A percentile compares a stretch with the other conserved stretches of the same genome.
Conservation (phyloP, 2,113 vertebrate genomes). For the Anhinga rufa region DNA sequence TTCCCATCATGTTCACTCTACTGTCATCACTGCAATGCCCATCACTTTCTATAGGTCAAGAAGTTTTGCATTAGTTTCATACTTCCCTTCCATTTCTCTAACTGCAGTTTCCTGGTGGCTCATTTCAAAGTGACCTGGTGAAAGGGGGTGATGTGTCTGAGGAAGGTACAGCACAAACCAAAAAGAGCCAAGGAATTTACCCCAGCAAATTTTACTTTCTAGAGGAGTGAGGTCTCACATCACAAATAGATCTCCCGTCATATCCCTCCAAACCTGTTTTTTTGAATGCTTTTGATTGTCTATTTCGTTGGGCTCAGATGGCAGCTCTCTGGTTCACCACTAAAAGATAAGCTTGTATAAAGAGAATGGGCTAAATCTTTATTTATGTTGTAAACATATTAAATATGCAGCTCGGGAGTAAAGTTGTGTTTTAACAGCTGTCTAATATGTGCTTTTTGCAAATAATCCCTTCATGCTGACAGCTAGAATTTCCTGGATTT, state of each 20-base stretch:
- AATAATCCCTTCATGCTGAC: background rate
- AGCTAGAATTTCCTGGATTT: background rate
- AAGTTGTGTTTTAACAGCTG: background rate
- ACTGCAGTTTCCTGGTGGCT: background rate
- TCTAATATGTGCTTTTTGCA: background rate
- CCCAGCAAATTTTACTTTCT: background rate
- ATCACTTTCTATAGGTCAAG: background rate
- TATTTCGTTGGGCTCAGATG: background rate
- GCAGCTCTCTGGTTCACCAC: background rate
- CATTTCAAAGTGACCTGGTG: background rate
- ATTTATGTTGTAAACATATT: background rate
- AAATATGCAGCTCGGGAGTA: background rate
- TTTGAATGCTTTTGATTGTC: background rate
- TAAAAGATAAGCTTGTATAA: background rate
- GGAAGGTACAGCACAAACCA: background rate
- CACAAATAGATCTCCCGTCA: background rate
- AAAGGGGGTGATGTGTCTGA: background rate
- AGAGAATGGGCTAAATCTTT: background rate
- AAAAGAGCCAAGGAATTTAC: background rate
- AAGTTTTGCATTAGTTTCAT: background rate
- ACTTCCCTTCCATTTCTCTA: background rate
- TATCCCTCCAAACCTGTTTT: background rate
- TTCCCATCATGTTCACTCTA: background rate
- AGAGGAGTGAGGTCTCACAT: background rate
- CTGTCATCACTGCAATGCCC: background rate